Percentiles rank a stretch among this genome's conserved stretches.
Conservation (phyloP, 2,797 vertebrate species). For the Coregonus suidteri region DNA sequence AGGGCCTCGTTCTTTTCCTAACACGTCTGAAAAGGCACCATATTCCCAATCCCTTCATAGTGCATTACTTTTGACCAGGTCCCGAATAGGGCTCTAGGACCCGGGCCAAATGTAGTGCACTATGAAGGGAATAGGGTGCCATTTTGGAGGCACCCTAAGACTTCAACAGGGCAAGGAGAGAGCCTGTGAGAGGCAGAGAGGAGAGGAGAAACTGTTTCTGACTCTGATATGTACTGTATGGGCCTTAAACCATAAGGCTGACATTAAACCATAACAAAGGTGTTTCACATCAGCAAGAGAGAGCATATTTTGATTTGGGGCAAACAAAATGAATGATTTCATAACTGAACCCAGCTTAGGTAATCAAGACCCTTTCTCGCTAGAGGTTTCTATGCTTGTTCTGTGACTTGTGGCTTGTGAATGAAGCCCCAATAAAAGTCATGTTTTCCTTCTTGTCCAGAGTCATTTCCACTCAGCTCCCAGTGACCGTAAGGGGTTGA, state of each 20-base stretch:
- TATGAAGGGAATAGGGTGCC: background rate
- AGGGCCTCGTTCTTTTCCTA: conserved; percentile 45
- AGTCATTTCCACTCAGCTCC: conserved; percentile 8
- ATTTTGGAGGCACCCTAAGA: background rate
- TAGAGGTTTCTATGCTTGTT: background rate
- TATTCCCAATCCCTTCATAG: background rate
- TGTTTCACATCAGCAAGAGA: conserved; percentile 37
- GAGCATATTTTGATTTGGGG: conserved; percentile 15
- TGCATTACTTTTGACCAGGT: too few species aligned
- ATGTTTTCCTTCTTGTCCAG: conserved; percentile 9
- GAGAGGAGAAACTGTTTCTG: conserved; percentile 19
- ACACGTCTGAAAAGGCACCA: conserved; percentile 18
- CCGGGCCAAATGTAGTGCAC: background rate
- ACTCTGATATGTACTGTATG: conserved; percentile 15
- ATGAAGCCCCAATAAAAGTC: conserved; percentile 15
- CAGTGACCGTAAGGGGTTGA: conserved; percentile 15
- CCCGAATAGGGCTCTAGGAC: background rate
- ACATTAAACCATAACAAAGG: conserved; percentile 51
- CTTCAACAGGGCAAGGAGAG: conserved; percentile 13
- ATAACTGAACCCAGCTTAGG: conserved; percentile 19
- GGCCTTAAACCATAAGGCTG: conserved; percentile 25
- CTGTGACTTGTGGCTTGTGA: conserved; percentile 2
- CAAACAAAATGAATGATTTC: conserved; percentile 18
- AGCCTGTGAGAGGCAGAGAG: conserved; percentile 24
- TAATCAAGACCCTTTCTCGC: conserved; percentile 4